A percentile compares a stretch with the other conserved stretches of the same genome.
phyloP scores from a whole-genome alignment of 2,797 vertebrate genomes.

The Crypturellus tataupa region DNA sequence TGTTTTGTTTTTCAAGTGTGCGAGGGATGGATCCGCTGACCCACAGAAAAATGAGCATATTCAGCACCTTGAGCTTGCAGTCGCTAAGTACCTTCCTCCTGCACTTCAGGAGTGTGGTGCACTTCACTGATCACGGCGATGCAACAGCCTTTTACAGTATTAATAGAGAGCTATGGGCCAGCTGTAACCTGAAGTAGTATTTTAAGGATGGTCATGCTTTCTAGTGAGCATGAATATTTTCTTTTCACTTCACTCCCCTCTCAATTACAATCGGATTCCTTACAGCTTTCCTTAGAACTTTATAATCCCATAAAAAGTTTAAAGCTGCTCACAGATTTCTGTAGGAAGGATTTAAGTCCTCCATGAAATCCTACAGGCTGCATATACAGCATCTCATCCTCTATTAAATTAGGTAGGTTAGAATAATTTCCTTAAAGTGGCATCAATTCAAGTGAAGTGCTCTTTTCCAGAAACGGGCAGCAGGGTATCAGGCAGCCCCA shows the following conservation, averaged over 20 bases:
- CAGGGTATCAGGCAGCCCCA: constrained; percentile 10
- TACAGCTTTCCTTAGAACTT: constrained; percentile 38
- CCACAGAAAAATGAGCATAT: background rate
- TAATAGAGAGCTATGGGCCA: constrained; percentile 23
- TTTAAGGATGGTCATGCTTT: background rate
- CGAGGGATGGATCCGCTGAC: background rate
- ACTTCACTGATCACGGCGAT: constrained; percentile 30
- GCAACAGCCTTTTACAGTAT: background rate
- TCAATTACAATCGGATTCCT: constrained; percentile 29
- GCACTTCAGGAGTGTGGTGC: background rate
- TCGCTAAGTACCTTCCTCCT: background rate
- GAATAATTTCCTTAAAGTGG: background rate
- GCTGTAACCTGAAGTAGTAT: constrained; percentile 19
- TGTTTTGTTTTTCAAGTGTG: constrained; percentile 19
- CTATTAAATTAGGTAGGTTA: background rate
- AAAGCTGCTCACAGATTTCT: constrained; percentile 1
- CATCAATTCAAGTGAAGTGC: background rate
- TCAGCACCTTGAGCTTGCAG: constrained; percentile 23
- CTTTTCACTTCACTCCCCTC: constrained; percentile 48
- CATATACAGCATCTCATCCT: background rate
- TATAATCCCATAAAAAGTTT: constrained; percentile 39
- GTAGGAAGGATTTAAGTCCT: background rate
- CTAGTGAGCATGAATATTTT: constrained; percentile 19
- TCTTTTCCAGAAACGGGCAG: constrained; percentile 5
- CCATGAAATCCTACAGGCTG: background rate